Percentiles rank a stretch among this genome's conserved stretches.
phyloP scores from a whole-genome alignment of 1,140 invertebrate species.

The Drosophila auraria region DNA sequence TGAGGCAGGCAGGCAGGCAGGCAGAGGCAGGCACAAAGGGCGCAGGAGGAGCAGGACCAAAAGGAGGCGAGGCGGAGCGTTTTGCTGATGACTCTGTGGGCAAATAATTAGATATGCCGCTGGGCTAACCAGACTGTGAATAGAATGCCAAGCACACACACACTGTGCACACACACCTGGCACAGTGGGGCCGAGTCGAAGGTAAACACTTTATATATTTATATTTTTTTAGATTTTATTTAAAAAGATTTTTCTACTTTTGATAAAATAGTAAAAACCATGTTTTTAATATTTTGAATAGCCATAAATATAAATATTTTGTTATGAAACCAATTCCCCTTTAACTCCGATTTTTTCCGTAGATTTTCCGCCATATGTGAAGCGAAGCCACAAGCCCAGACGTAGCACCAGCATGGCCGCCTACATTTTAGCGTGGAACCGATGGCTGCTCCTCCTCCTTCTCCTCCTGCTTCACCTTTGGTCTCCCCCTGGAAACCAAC shows the following conservation, averaged over 20 bases:
- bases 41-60: not conserved
- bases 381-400: constrained; percentile 16
- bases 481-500: not conserved
- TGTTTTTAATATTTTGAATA: too few relatives aligned
- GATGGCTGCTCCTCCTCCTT: constrained; percentile 10
- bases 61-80: constrained; percentile 3
- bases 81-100: constrained; percentile 53
- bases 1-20: constrained; percentile 14
- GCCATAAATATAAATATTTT: not conserved
- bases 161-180: constrained; percentile 2
- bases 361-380: constrained; percentile 10
- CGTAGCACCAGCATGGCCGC: constrained; percentile 12
- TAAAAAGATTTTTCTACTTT: not conserved
- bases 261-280: too few relatives aligned
- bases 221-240: not conserved
- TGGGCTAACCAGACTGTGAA: constrained; percentile 60
- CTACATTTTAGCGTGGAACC: constrained; percentile 39
- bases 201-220: too few relatives aligned
- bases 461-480: not conserved
- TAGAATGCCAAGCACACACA: constrained; percentile 42
- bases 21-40: not conserved
- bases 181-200: constrained; percentile 3
- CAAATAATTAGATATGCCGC: constrained; percentile 64
- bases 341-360: not conserved
- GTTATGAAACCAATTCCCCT: not conserved